These are phyloP conservation scores for Cephus nigrinus DNA, from an alignment of 2,888 invertebrate species.

Conservation along the genomic window DNA sequence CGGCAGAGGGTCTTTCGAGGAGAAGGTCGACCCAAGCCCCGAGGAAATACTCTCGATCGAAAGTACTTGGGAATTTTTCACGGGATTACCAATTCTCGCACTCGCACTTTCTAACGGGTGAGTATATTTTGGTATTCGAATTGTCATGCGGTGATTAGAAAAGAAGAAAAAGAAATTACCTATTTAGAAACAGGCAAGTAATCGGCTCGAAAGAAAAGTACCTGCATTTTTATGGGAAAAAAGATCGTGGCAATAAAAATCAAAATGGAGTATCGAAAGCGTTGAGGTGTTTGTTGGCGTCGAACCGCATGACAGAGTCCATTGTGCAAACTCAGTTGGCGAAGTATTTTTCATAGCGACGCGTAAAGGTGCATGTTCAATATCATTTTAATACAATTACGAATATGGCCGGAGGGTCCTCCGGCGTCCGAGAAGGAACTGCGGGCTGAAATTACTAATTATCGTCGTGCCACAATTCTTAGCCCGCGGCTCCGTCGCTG, in stretches of 20 bases:
- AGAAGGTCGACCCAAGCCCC: background rate
- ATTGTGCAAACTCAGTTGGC: background rate
- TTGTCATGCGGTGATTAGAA: background rate
- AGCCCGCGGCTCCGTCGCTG: background rate
- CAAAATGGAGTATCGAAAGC: background rate
- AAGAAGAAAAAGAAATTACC: background rate
- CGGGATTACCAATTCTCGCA: background rate
- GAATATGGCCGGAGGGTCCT: slow-evolving; percentile 1
- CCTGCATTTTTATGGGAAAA: background rate
- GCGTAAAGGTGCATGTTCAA: background rate
- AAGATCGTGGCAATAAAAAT: background rate
- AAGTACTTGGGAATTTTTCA: background rate
- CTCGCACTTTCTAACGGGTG: background rate
- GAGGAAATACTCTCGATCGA: background rate
- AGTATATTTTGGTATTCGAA: background rate
- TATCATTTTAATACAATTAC: background rate
- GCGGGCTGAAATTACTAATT: slow-evolving; percentile 2
- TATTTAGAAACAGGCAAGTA: background rate
- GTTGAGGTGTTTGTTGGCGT: background rate
- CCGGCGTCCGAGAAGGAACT: background rate
- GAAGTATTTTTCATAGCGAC: background rate
- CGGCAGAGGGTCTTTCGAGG: background rate
- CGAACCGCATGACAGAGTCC: background rate
- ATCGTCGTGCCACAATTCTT: background rate
- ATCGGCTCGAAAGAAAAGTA: background rate